Evolutionary conservation across 2,113 vertebrate species (phyloP).

Genomic region (Syrrhaptes paradoxus): DNA sequence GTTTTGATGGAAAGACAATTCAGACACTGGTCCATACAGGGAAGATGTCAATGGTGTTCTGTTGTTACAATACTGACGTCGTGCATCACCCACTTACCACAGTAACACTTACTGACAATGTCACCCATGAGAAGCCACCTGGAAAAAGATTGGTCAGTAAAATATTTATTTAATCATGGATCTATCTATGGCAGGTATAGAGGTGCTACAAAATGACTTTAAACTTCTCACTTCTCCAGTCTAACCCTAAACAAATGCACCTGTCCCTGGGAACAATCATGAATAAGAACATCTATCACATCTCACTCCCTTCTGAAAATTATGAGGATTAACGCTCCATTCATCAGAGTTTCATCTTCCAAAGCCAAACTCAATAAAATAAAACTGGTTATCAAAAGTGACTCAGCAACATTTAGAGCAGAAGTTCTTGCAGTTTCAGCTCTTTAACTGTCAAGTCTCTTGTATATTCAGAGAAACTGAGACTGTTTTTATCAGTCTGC

Average conservation of each 20-base stretch:
- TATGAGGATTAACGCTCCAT: neutral
- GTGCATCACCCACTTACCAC: neutral
- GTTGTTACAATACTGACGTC: neutral
- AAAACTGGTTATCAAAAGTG: neutral
- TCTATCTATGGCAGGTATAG: neutral
- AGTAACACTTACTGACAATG: neutral
- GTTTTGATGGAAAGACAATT: neutral
- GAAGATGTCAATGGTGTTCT: neutral
- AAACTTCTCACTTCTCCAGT: neutral
- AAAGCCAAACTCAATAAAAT: neutral
- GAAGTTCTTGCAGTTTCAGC: neutral
- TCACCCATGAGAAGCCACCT: neutral
- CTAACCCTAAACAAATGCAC: neutral
- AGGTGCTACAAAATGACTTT: neutral
- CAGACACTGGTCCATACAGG: neutral
- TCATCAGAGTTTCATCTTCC: neutral
- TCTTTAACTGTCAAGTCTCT: neutral
- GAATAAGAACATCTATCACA: neutral
- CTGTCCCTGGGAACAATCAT: neutral
- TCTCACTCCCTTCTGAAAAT: neutral
- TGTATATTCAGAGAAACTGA: neutral
- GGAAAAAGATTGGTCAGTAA: neutral
- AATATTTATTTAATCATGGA: neutral
- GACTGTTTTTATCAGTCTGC: neutral
- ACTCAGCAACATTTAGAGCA: neutral